Evolutionary conservation across 2,888 invertebrate genomes (phyloP).

Genomic region (Lamproptera curius): DNA sequence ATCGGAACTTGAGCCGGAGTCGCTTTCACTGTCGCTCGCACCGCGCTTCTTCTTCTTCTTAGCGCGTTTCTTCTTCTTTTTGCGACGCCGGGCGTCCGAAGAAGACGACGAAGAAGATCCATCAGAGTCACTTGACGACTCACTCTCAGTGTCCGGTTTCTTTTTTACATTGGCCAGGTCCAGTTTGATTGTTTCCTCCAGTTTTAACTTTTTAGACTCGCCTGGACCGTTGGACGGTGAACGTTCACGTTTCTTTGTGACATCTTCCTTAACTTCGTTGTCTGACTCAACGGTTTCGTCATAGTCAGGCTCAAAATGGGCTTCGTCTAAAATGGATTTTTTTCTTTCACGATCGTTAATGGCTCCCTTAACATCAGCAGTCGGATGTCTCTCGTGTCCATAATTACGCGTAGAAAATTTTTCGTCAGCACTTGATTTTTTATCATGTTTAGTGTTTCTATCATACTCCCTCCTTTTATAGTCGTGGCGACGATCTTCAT

Average conservation of each 20-base stretch:
- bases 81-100: conserved; percentile 76
- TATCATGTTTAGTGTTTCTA: conserved; percentile 32
- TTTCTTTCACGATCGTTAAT: conserved; percentile 75
- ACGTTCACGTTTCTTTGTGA: conserved; percentile 55
- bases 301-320: conserved; percentile 86
- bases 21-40: conserved; percentile 80
- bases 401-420: conserved; percentile 23
- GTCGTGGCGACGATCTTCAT: conserved; percentile 39
- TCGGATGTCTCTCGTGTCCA: conserved; percentile 20
- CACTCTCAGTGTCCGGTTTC: conserved; percentile 65
- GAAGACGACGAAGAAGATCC: conserved; percentile 72
- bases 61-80: conserved; percentile 80
- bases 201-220: conserved; percentile 56
- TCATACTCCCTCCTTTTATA: conserved; percentile 47
- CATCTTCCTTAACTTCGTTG: conserved; percentile 79
- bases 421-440: conserved; percentile 32
- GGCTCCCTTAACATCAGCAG: conserved; percentile 38
- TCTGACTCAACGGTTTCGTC: conserved; percentile 81
- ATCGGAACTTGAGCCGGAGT: conserved; percentile 82
- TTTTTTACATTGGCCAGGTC: conserved; percentile 71
- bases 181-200: conserved; percentile 66
- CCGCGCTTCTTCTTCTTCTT: conserved; percentile 80
- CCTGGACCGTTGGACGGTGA: conserved; percentile 41
- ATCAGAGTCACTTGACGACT: conserved; percentile 64
- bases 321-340: conserved; percentile 84